These are phyloP conservation scores for Nannobrachium achirus DNA, from an alignment of 2,113 vertebrate genomes.

Conservation along the genomic window DNA sequence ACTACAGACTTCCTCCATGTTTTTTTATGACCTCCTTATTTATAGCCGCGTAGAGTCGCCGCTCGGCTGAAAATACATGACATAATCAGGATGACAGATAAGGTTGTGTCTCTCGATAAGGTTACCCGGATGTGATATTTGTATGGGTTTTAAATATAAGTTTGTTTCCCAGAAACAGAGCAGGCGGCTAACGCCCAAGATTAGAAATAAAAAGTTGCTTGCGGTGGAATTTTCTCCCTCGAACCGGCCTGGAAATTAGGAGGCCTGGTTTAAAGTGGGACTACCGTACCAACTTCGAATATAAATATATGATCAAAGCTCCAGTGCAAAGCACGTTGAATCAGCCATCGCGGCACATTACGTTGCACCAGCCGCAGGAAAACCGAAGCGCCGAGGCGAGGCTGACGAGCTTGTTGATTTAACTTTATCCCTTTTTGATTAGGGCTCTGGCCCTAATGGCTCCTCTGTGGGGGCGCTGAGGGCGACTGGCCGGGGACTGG, in stretches of 20 bases:
- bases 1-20: slow-evolving; percentile 43
- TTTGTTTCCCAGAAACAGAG: slow-evolving; percentile 32
- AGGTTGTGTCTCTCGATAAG: slow-evolving; percentile 64
- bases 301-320: slow-evolving; percentile 59
- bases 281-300: slow-evolving; percentile 27
- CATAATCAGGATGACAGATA: slow-evolving; percentile 72
- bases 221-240: slow-evolving; percentile 24
- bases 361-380: slow-evolving; percentile 41
- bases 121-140: slow-evolving; percentile 56
- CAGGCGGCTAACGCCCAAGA: slow-evolving; percentile 13
- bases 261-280: background rate
- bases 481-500: slow-evolving; percentile 5
- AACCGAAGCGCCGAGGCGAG: background rate
- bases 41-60: slow-evolving; percentile 55
- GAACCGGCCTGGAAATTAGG: background rate
- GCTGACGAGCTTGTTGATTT: slow-evolving; percentile 43
- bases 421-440: slow-evolving; percentile 50
- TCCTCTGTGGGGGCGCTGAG: slow-evolving; percentile 31
- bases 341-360: slow-evolving; percentile 10
- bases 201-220: slow-evolving; percentile 25
- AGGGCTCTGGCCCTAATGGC: slow-evolving; percentile 35
- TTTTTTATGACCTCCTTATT: slow-evolving; percentile 64
- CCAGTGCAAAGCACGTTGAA: slow-evolving; percentile 5
- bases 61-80: slow-evolving; percentile 61
- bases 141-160: slow-evolving; percentile 22